A percentile compares a stretch with the other conserved stretches of the same genome.
These are phyloP conservation scores for Mormyrus lacerda DNA, from an alignment of 2,113 vertebrate genomes.

Conservation along the genomic window DNA sequence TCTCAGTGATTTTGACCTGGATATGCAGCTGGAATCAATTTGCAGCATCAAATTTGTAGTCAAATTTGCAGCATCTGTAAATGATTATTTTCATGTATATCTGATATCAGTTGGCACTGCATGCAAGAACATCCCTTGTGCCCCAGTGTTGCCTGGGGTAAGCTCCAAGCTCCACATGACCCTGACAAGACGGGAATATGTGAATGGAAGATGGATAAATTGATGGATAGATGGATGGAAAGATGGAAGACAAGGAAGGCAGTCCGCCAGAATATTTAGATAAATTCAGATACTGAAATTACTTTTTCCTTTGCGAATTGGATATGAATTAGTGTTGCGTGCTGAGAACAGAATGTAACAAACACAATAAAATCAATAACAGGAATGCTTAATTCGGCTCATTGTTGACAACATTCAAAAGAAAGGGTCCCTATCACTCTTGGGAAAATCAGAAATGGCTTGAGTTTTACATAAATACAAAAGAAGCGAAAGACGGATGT, in stretches of 20 bases:
- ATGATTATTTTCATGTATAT: neutral
- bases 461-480: constrained; percentile 1
- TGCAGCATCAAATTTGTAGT: too few species aligned
- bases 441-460: neutral
- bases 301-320: neutral
- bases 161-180: neutral
- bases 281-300: neutral
- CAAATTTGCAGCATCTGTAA: neutral
- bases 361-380: neutral
- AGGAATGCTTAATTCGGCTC: neutral
- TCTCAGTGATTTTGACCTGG: neutral
- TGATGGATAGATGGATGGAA: neutral
- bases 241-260: neutral
- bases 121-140: neutral
- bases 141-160: neutral
- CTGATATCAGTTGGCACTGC: neutral
- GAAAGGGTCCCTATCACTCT: neutral
- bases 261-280: neutral
- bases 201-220: neutral
- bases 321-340: neutral
- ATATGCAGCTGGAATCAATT: neutral
- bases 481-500: neutral
- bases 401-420: neutral
- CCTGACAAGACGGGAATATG: neutral
- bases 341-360: neutral